phyloP scores from a whole-genome alignment of 2,113 vertebrate genomes.

The Zosterops lateralis region DNA sequence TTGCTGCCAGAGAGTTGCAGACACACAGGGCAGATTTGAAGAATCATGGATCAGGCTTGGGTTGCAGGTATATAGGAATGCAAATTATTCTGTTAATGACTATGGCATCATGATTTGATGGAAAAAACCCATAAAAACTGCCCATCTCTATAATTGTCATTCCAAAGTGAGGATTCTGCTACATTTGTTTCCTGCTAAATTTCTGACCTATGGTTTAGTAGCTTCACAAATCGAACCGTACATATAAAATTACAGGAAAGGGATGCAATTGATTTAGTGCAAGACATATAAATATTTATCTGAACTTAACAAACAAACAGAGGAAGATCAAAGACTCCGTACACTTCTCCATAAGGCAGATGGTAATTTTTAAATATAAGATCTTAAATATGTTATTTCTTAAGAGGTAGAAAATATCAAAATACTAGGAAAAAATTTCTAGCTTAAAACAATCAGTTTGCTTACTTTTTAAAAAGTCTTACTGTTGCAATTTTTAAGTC shows the following conservation, averaged over 20 bases:
- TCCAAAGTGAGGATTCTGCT: slow-evolving; percentile 23
- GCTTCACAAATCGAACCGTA: background rate
- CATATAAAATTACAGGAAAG: slow-evolving; percentile 15
- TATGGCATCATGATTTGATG: background rate
- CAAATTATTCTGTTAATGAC: background rate
- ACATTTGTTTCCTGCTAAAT: slow-evolving; percentile 23
- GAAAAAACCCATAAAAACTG: background rate
- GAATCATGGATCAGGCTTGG: background rate
- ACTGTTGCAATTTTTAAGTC: slow-evolving; percentile 31
- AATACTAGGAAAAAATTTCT: slow-evolving; percentile 61
- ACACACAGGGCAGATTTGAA: background rate
- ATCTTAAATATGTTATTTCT: slow-evolving; percentile 62
- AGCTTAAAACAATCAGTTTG: slow-evolving; percentile 59
- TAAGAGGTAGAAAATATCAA: slow-evolving; percentile 80
- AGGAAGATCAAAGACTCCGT: slow-evolving; percentile 56
- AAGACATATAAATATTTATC: slow-evolving; percentile 41
- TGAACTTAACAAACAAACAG: slow-evolving; percentile 44
- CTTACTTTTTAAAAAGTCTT: slow-evolving; percentile 56
- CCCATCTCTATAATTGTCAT: background rate
- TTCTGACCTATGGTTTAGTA: background rate
- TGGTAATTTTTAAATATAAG: slow-evolving; percentile 68
- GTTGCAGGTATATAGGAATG: background rate
- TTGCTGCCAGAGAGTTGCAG: background rate
- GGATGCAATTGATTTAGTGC: slow-evolving; percentile 20
- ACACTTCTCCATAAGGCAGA: slow-evolving; percentile 77